Evolutionary conservation across 2,888 invertebrate species (phyloP).

Genomic region (Physocephala rufipes): DNA sequence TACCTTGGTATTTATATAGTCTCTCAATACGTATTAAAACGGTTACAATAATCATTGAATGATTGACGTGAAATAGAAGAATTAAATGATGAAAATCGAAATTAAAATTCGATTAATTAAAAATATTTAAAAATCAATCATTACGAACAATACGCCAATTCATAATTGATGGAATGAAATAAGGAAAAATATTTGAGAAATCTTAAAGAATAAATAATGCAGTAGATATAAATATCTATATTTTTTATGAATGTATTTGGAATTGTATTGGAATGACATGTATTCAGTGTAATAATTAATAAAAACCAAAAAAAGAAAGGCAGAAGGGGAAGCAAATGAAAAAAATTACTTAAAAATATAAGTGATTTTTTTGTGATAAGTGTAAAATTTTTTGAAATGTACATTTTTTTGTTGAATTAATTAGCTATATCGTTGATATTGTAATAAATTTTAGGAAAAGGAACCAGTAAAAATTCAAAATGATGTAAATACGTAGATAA

Average conservation of each 20-base stretch:
- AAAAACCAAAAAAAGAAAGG: slow-evolving; percentile 21
- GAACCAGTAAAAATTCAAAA: slow-evolving; percentile 19
- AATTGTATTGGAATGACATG: slow-evolving; percentile 28
- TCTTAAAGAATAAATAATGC: slow-evolving; percentile 3
- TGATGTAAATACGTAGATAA: slow-evolving; percentile 28
- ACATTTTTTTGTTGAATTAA: slow-evolving; percentile 10
- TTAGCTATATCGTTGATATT: slow-evolving; percentile 33
- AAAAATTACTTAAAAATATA: slow-evolving; percentile 21
- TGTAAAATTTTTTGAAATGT: slow-evolving; percentile 21
- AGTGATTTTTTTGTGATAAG: slow-evolving; percentile 12
- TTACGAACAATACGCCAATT: background rate
- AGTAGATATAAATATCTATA: slow-evolving; percentile 39
- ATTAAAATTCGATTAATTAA: background rate
- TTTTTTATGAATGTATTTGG: slow-evolving; percentile 37
- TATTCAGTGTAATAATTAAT: too few species aligned
- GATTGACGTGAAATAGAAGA: background rate
- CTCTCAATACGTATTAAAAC: too few species aligned
- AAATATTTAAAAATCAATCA: background rate
- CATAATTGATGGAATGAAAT: slow-evolving; percentile 2
- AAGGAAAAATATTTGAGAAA: slow-evolving; percentile 24
- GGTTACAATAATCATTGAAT: slow-evolving; percentile 17
- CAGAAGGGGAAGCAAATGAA: too few species aligned
- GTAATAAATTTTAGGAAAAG: slow-evolving; percentile 18
- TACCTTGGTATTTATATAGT: too few species aligned
- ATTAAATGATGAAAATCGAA: background rate